Evolutionary conservation across 2,797 vertebrate genomes (phyloP), one percentile per base, ranked within the genome.

Genomic region (Poecilia wingei): DNA sequence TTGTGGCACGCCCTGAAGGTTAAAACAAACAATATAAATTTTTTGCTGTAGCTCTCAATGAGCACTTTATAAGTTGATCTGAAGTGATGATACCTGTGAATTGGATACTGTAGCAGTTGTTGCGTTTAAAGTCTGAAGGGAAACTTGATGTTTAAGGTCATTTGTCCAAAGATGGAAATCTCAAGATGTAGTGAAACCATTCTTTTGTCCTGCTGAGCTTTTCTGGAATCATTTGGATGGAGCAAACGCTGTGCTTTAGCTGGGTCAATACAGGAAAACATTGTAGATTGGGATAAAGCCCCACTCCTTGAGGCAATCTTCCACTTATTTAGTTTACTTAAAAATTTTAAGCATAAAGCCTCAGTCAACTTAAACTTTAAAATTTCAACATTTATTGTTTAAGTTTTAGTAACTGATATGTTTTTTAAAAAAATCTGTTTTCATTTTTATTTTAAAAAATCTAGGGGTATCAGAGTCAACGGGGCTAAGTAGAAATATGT

Each of bases 21-120:
- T 81, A 91, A 86, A 89, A 78, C 89, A 87, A 91, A 91, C 86
- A 84, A 25, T 10, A 46, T 2, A 53, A 59, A 75, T 78, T 79
- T 78, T 89, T 91, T 79, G 55, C 64, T 2, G 57, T 73, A 1
- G 31, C 41, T 55, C 79, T 75, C 53, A 61, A 76, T 83, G 6
- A 47, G 76, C 73, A 25, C 76, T 79, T 41, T 49, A 71, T 1
- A 2, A 75, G 71, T 74, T 1, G 0, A 61, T 84, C 8, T 16
- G 41, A 73, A 61, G 45, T 73, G 49, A 69, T 36, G 1, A 6
- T 45, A 31, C 36, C 53, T 68, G 28, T 36, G 39, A 36, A 66
- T 75, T 9, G n/a, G 18, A 53, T 57, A 0, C 46, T 6, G 6
- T 53, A 0, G 4, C 9, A 4, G 2, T 39, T 22, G 41, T 18